A percentile compares a stretch with the other conserved stretches of the same genome.
Conservation (phyloP, 1,140 invertebrate species). For the Gonatopus flavifemur region DNA sequence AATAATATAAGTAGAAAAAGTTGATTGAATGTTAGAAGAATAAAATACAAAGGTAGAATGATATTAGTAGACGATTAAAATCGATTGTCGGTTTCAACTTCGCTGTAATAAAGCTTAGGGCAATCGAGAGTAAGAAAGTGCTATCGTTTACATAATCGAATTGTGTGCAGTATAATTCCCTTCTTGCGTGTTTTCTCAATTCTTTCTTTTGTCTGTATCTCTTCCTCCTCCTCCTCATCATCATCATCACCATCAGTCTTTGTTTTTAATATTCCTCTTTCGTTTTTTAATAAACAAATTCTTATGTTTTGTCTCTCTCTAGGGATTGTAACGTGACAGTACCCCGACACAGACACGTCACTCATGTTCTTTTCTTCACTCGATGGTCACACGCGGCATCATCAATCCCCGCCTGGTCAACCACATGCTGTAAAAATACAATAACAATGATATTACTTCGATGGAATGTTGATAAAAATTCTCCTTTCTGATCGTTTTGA, state of each 20-base stretch:
- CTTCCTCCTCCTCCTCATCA: constrained; percentile 28
- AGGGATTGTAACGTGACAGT: constrained; percentile 18
- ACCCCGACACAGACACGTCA: constrained; percentile 9
- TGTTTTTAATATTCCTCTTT: constrained; percentile 20
- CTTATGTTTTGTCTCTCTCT: constrained; percentile 8
- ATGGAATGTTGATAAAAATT: background rate
- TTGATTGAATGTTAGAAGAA: constrained; percentile 15
- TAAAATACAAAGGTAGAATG: no score
- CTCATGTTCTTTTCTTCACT: constrained; percentile 45
- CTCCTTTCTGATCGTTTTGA: no score
- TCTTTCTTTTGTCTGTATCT: constrained; percentile 28
- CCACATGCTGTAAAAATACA: constrained; percentile 64
- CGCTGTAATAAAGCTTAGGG: no score
- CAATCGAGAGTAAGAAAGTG: no score
- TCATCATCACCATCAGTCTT: constrained; percentile 48
- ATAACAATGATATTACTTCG: background rate
- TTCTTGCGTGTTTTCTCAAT: constrained; percentile 3
- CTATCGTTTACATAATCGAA: constrained; percentile 30
- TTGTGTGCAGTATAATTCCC: constrained; percentile 26
- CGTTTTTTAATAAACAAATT: no score
- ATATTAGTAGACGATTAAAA: constrained; percentile 25
- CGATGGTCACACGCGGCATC: constrained; percentile 65
- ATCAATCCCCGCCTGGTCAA: constrained; percentile 68
- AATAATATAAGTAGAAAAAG: constrained; percentile 18
- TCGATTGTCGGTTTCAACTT: no score